Evolutionary conservation across 2,888 invertebrate species (phyloP).

Genomic region (Clitarchus hookeri): DNA sequence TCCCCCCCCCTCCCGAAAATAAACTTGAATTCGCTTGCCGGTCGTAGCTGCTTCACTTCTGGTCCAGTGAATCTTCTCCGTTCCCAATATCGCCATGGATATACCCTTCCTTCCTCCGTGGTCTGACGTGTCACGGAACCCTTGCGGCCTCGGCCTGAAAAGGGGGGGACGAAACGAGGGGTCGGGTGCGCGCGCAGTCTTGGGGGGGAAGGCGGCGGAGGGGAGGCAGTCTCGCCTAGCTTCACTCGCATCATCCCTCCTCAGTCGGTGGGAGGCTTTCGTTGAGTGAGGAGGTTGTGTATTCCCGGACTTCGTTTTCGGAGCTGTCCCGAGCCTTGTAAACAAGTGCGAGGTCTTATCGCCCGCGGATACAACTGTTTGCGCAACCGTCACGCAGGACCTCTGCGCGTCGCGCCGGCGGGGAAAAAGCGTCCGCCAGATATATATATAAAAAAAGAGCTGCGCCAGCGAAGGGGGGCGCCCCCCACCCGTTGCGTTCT

Average conservation of each 20-base stretch:
- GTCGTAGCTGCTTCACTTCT: not conserved
- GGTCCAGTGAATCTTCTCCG: not conserved
- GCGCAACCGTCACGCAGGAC: not conserved
- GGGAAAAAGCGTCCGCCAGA: not conserved
- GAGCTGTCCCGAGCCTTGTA: not conserved
- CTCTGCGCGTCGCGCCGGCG: not conserved
- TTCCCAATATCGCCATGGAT: not conserved
- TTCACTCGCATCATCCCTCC: not conserved
- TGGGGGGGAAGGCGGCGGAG: not conserved
- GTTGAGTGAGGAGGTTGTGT: not conserved
- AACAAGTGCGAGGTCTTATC: not conserved
- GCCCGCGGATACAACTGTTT: too few relatives aligned
- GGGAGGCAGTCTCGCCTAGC: not conserved
- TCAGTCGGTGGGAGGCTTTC: not conserved
- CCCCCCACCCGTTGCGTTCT: not conserved
- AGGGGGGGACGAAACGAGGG: not conserved
- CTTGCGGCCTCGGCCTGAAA: not conserved
- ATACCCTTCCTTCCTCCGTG: not conserved
- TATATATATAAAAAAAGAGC: not conserved
- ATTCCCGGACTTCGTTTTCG: not conserved
- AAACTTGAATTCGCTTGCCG: too few relatives aligned
- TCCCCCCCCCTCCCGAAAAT: too few relatives aligned
- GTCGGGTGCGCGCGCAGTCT: not conserved
- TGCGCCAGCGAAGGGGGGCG: not conserved
- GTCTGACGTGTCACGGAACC: not conserved